phyloP scores from a whole-genome alignment of 2,113 vertebrate genomes.

The Odontesthes bonariensis region DNA sequence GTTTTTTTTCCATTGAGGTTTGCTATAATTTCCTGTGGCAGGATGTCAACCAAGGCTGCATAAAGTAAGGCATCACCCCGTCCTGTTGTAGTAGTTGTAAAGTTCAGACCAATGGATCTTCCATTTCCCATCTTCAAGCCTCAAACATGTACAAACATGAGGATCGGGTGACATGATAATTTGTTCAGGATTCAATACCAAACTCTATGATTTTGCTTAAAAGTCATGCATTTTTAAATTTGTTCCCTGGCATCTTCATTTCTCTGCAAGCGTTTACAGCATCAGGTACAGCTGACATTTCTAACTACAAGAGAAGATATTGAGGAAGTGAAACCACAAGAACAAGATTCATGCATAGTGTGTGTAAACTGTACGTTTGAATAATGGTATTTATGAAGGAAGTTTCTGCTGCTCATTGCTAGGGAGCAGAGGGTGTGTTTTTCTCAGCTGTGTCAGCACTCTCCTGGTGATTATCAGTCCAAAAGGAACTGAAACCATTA shows the following conservation, averaged over 20 bases:
- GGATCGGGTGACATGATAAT: not conserved
- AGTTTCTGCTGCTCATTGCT: conserved; percentile 28
- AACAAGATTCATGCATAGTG: not conserved
- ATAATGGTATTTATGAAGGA: conserved; percentile 27
- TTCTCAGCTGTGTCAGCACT: conserved; percentile 38
- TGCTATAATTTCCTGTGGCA: conserved; percentile 70
- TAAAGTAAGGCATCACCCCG: conserved; percentile 11
- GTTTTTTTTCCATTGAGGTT: conserved; percentile 65
- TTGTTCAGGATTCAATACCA: not conserved
- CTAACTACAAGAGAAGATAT: not conserved
- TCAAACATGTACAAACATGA: conserved; percentile 1
- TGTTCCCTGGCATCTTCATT: not conserved
- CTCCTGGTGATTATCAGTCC: conserved; percentile 56
- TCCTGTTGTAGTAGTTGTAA: conserved; percentile 26
- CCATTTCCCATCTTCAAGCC: not conserved
- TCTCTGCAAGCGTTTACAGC: not conserved
- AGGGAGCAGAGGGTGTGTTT: conserved; percentile 40
- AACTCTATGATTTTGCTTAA: not conserved
- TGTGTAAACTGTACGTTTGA: conserved; percentile 1
- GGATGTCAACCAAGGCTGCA: conserved; percentile 58
- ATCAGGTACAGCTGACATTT: not conserved
- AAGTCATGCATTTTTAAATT: not conserved
- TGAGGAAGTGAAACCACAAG: conserved; percentile 2
- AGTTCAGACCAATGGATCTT: conserved; percentile 20
- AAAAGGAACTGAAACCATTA: conserved; percentile 48